Conservation (phyloP, 2,113 vertebrate genomes). For the Poecile atricapillus region DNA sequence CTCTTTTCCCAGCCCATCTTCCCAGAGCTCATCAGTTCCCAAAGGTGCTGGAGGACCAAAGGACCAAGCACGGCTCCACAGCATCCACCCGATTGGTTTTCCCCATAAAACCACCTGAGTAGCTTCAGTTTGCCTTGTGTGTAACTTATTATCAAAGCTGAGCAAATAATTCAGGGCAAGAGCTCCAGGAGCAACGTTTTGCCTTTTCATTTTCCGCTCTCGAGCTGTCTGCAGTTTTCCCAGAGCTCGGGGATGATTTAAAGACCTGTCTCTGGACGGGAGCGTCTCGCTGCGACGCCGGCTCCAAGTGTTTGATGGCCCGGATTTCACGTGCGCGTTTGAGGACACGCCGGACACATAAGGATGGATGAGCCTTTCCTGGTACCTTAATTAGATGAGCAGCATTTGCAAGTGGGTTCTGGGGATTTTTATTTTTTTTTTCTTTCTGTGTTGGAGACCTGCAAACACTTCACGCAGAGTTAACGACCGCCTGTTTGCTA, state of each 20-base stretch:
- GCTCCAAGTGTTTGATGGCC: background rate
- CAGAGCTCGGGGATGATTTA: constrained; percentile 21
- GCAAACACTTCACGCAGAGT: background rate
- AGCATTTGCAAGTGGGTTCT: background rate
- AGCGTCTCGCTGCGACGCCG: background rate
- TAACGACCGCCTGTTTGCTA: background rate
- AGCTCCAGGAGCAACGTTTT: background rate
- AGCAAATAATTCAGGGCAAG: constrained; percentile 41
- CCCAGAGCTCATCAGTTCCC: fast-evolving
- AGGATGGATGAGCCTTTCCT: constrained; percentile 26
- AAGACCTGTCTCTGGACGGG: constrained; percentile 1
- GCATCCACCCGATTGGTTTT: background rate
- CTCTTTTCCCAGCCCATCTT: background rate
- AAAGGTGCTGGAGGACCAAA: background rate
- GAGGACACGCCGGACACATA: background rate
- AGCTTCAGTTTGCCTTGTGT: background rate
- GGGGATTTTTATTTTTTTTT: background rate
- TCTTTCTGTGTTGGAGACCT: background rate
- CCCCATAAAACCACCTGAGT: background rate
- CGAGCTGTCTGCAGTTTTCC: constrained; percentile 2
- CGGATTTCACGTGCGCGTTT: background rate
- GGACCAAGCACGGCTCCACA: fast-evolving
- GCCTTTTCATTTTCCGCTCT: constrained; percentile 31
- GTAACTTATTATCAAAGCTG: constrained; percentile 5
- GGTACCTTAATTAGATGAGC: background rate